These are phyloP conservation scores for Agapornis canus DNA, from an alignment of 2,797 vertebrate species.

Conservation along the genomic window DNA sequence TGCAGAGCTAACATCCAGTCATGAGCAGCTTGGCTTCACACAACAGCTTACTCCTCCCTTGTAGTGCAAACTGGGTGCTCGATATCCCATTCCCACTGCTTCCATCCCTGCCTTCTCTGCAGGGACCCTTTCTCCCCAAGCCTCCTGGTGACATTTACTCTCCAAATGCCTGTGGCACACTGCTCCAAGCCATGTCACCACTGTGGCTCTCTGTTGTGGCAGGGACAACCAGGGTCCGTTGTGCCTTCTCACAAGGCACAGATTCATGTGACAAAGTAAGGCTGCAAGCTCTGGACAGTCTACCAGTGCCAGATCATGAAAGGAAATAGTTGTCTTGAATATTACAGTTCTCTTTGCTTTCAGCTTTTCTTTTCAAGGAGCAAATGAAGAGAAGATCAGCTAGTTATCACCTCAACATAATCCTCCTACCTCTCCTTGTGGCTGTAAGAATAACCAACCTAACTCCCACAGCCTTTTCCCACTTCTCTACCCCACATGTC, in stretches of 20 bases:
- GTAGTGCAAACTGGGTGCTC: background rate
- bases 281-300: background rate
- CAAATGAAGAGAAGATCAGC: background rate
- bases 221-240: background rate
- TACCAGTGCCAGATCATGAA: background rate
- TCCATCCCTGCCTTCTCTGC: background rate
- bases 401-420: background rate
- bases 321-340: background rate
- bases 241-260: background rate
- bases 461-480: background rate
- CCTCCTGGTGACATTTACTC: background rate
- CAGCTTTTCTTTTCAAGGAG: background rate
- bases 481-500: background rate
- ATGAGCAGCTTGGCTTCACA: background rate
- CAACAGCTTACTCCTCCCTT: background rate
- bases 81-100: background rate
- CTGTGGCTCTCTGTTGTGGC: background rate
- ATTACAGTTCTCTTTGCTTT: background rate
- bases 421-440: background rate
- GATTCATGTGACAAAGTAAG: background rate
- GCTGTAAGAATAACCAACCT: background rate
- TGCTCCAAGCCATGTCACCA: background rate
- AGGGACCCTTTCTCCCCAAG: background rate
- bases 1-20: background rate
- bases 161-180: background rate